Base-by-base conservation (phyloP, 2,797 vertebrate genomes). In the Moxostoma hubbsi region DNA sequence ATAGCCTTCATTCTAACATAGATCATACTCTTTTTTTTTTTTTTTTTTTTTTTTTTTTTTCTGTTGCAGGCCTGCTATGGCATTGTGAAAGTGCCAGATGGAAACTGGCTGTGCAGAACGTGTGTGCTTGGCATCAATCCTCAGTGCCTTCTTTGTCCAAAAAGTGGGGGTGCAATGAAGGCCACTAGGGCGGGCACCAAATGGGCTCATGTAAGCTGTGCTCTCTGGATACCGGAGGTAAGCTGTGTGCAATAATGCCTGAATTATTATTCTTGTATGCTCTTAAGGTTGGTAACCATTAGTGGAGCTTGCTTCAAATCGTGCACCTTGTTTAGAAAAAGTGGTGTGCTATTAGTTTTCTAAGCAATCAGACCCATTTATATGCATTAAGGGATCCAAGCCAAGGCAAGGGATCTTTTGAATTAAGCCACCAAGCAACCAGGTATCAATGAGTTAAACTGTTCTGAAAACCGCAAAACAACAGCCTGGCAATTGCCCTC, bases 171-270 rank as follows among this genome's bases (percentile, higher is more conserved):
- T 0, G 98, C 98, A 72, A 98, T 99, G 98, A 99, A 99, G 89
- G 95, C 97, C 0, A 99, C 96, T 0, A 95, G 95, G 58, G 96
- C 96, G 0, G 98, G 97, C 64, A 97, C 94, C 79, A 98, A 97
- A 90, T 99, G 98, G 98, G 97, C 96, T 6, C 98, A 99, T 10
- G 98, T 99, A 47, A 99, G 98, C 92, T 99, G 98, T 84, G 97
- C 98, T 59, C 94, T 99, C 74, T 99, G 98, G 98, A 99, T 99
- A 88, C 98, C 98, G 10, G 98, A 99, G 95, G 98, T 99, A 91
- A 90, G 81, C 57, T 16, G 2, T 36, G 2, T 12, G 1, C 15
- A 62, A 59, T 73, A 53, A 54, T 10, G 12, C 6, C 67, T 45
- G 4, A 9, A 16, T 11, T 47, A 7, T 55, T 45, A n/a, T 15